Base-by-base conservation (phyloP, 2,888 invertebrate species). In the Mamestra brassicae region DNA sequence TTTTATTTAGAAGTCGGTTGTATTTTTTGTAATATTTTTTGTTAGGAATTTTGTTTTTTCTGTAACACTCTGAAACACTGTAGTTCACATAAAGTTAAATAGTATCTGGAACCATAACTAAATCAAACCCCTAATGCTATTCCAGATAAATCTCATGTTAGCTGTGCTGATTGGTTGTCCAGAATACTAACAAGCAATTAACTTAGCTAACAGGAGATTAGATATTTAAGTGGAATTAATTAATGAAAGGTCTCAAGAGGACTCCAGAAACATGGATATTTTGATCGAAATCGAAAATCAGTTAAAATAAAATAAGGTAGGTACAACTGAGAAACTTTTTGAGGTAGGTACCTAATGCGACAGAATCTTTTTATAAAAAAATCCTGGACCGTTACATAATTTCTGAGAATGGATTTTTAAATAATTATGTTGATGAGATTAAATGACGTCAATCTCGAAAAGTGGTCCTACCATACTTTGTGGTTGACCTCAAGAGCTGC, bases 351-450 rank as follows among this genome's bases (percentile, higher is more conserved):
- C n/a, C 3, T 45, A 34, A 36, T 71, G 8, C 47, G 45, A 2
- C 6, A 13, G 42, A 4, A 34, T 45, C 4, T 61, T 54, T 55
- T 47, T 15, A 13, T 17, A 62, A 55, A 55, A 58, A 58, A 17
- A 8, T 47, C 45, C 15, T 58, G 36, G 15, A 8, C 8, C n/a
- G 4, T 15, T 36, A 34, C n/a, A 65, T 47, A 42, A 34, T 57
- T 42, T n/a, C 26, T 50, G 10, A 52, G n/a, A 57, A 65, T 10
- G 10, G 4, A 8, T 58, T 45, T 55, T 47, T 63, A 13, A 64
- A n/a, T 74, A 74, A 74, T 64, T 64, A 74, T 74, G n/a, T 17
- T 57, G 34, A 45, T 45, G 60, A 71, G 60, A 69, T 61, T 65
- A 73, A 66, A 61, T 57, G 26, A 78, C 1, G 15, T 54, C 55